Conservation (phyloP, 2,113 vertebrate species). For the Lethenteron reissneri region DNA sequence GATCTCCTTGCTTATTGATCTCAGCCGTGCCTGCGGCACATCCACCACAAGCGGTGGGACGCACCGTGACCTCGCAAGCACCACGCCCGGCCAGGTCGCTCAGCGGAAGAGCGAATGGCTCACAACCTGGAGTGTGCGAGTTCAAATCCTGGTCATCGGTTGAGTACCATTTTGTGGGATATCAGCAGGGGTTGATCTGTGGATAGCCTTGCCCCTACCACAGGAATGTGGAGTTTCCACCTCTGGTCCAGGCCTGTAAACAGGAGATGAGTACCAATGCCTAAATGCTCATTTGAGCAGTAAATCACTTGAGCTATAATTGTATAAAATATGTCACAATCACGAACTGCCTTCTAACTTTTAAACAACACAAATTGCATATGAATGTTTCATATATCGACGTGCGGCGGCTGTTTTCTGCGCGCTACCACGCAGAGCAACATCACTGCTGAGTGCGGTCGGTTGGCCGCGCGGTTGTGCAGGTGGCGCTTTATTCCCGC, state of each 20-base stretch:
- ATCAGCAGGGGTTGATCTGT: too few species aligned
- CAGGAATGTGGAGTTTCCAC: too few species aligned
- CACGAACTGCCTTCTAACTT: not conserved
- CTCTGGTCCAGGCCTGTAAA: too few species aligned
- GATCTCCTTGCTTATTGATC: not conserved
- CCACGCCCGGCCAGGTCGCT: not conserved
- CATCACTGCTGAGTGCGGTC: not conserved
- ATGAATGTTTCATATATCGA: not conserved
- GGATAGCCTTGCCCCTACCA: too few species aligned
- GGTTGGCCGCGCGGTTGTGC: not conserved
- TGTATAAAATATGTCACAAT: not conserved
- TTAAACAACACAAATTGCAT: not conserved
- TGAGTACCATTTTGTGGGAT: too few species aligned
- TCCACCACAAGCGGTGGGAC: conserved; percentile 1
- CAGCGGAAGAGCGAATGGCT: too few species aligned
- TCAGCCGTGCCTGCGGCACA: not conserved
- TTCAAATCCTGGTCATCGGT: too few species aligned
- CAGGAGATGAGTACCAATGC: too few species aligned
- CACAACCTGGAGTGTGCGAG: too few species aligned
- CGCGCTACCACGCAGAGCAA: not conserved
- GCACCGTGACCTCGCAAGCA: not conserved
- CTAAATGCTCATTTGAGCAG: not conserved
- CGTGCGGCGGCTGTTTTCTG: not conserved
- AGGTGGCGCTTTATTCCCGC: conserved; percentile 53
- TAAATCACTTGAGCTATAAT: not conserved